phyloP scores from a whole-genome alignment of 2,797 vertebrate species.

The Leuciscus waleckii region DNA sequence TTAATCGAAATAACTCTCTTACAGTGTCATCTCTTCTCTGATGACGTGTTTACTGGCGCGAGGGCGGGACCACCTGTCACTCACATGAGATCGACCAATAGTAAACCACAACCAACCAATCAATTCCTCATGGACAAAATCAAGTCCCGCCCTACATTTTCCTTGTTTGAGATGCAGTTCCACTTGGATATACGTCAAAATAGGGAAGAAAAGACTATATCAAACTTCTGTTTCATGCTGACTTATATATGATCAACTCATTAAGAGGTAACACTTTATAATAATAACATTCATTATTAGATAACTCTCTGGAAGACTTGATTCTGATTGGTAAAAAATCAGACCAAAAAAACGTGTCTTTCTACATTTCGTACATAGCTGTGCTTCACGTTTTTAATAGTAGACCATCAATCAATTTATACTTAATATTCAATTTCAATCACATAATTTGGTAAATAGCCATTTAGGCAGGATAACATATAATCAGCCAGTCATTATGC shows the following conservation, averaged over 20 bases:
- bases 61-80: background rate
- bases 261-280: background rate
- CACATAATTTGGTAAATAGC: background rate
- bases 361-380: background rate
- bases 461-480: background rate
- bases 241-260: background rate
- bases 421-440: background rate
- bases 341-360: background rate
- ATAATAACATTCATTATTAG: background rate
- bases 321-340: background rate
- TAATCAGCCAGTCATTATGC: background rate
- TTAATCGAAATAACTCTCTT: background rate
- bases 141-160: background rate
- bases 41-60: background rate
- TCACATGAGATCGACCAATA: background rate
- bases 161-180: background rate
- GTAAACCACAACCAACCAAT: background rate
- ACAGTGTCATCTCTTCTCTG: background rate
- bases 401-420: background rate
- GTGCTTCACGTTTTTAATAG: background rate
- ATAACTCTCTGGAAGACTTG: background rate
- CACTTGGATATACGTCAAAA: background rate
- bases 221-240: background rate
- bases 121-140: background rate
- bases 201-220: background rate